Evolutionary conservation across 2,797 vertebrate genomes (phyloP), one percentile per base, ranked within the genome.

Genomic region (Numenius phaeopus): DNA sequence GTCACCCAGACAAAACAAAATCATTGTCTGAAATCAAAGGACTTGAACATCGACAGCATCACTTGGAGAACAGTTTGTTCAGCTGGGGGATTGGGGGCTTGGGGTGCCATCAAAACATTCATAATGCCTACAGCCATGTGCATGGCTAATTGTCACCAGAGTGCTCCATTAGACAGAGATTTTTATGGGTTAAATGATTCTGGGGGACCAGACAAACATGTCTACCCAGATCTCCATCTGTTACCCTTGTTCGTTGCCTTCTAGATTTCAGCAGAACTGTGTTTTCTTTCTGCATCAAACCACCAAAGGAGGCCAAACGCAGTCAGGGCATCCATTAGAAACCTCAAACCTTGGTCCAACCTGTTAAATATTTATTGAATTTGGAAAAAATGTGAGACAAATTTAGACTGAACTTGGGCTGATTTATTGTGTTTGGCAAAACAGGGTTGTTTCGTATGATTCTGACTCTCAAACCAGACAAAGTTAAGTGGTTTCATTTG

Each of bases 341-440:
- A 97, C 90, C 81, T 94, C 93, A 97, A 89, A 83, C 81, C 47
- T 50, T 92, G 59, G 78, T 87, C 86, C 57, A 96, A 92, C 57
- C 92, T 96, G 83, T 69, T 96, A 94, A 96, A 89, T 96, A 96
- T 96, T 95, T 92, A 89, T 78, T 95, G 88, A 95, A 94, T 94
- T 96, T 81, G 71, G 89, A 94, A 93, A 96, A 95, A 92, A 89
- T 72, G 67, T 92, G 93, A 89, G 92, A 85, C 75, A 97, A 97
- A 96, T 97, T 95, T 95, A 93, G 54, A 65, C 46, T 75, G 83
- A 91, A 79, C 81, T 87, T 85, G 29, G 29, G 12, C 15, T 78
- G 65, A 93, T 94, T 95, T 96, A 96, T 95, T 97, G 49, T 96
- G 67, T 86, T 96, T 97, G 97, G 95, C 95, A 89, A 97, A 94